Percentiles rank a stretch among this genome's conserved stretches.
These are phyloP conservation scores for Bubo bubo DNA, from an alignment of 2,113 vertebrate genomes.

Conservation along the genomic window DNA sequence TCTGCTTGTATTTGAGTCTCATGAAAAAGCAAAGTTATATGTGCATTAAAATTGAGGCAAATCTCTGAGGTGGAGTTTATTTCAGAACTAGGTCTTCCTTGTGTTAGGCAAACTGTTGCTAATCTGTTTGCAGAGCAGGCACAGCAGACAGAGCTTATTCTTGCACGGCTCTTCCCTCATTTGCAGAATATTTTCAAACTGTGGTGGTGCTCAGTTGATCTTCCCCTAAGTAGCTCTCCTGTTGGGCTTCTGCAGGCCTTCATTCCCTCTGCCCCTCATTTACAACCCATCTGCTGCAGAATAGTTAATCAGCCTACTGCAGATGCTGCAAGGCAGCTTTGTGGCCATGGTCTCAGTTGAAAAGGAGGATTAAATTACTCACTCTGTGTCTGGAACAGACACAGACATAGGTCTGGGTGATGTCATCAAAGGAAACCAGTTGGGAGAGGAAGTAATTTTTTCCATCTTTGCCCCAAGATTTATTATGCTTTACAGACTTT, in stretches of 20 bases:
- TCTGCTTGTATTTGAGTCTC: background rate
- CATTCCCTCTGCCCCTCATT: background rate
- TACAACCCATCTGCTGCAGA: background rate
- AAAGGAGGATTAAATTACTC: background rate
- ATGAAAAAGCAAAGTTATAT: background rate
- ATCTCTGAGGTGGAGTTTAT: background rate
- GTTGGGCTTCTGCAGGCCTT: background rate
- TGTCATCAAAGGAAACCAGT: background rate
- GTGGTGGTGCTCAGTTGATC: fast-evolving
- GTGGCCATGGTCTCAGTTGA: background rate
- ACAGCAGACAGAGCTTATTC: background rate
- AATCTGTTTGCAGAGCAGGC: background rate
- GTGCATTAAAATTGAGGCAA: background rate
- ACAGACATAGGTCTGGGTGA: background rate
- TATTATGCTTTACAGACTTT: background rate
- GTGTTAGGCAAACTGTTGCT: background rate
- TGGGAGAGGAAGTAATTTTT: background rate
- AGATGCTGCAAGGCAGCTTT: background rate
- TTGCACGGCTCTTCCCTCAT: background rate
- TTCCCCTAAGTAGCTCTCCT: background rate
- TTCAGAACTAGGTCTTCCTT: background rate
- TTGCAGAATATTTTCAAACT: background rate
- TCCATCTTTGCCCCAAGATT: background rate
- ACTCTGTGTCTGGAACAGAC: background rate
- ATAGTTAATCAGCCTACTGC: background rate